Percentiles rank a stretch among this genome's conserved stretches.
phyloP scores from a whole-genome alignment of 2,113 vertebrate species.

The Brachyhypopomus occidentalis region DNA sequence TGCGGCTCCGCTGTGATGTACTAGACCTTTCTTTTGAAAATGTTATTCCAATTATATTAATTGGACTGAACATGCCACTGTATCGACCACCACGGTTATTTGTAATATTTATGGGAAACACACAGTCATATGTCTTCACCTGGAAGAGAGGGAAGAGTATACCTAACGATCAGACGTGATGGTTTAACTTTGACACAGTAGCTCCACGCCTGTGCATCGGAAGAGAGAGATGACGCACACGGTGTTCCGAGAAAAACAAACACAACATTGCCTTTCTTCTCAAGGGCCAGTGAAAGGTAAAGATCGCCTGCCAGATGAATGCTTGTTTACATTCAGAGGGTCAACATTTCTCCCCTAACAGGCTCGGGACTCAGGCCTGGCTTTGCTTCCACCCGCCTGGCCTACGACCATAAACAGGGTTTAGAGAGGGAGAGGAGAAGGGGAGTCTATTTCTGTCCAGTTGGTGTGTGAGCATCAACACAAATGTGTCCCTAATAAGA shows the following conservation, averaged over 20 bases:
- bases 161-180: too few relatives aligned
- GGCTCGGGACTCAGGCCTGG: slow-evolving; percentile 52
- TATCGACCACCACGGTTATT: background rate
- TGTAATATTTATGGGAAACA: background rate
- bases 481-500: slow-evolving; percentile 66
- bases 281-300: background rate
- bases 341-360: slow-evolving; percentile 51
- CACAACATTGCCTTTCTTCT: too few relatives aligned
- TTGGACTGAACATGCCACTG: slow-evolving; percentile 7
- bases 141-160: background rate
- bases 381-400: slow-evolving; percentile 19
- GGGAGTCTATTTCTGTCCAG: slow-evolving; percentile 40
- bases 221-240: too few relatives aligned
- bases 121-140: background rate
- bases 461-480: slow-evolving; percentile 59
- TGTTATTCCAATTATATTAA: slow-evolving; percentile 21
- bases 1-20: background rate
- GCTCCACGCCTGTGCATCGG: too few relatives aligned
- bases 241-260: too few relatives aligned
- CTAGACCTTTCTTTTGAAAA: background rate
- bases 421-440: slow-evolving; percentile 4
- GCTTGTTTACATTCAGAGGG: slow-evolving; percentile 49
- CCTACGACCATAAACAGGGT: slow-evolving; percentile 11
- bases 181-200: too few relatives aligned
- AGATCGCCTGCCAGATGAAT: background rate